Percentiles rank a stretch among this genome's conserved stretches.
These are phyloP conservation scores for Tinea semifulvella DNA, from an alignment of 2,888 invertebrate genomes.

Conservation along the genomic window DNA sequence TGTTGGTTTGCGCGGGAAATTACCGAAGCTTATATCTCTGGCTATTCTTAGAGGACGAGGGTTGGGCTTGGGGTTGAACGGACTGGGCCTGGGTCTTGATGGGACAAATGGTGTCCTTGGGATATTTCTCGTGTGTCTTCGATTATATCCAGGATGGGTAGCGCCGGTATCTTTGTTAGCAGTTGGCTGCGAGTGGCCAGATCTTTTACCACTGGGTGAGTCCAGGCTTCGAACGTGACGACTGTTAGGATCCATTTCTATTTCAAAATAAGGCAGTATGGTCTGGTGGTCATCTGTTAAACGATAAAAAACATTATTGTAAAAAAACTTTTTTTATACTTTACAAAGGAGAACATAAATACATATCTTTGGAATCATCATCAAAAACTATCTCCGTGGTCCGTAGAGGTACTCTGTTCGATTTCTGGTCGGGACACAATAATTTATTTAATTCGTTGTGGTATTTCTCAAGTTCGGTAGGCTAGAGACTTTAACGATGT, in stretches of 20 bases:
- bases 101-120: neutral
- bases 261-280: slow-evolving; percentile 25
- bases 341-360: no score
- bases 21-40: neutral
- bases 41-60: slow-evolving; percentile 3
- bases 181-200: no score
- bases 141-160: neutral
- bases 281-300: slow-evolving; percentile 25
- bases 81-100: slow-evolving; percentile 19
- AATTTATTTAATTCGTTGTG: no score
- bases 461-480: no score
- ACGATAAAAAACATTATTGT: no score
- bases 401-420: no score
- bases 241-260: slow-evolving; percentile 22
- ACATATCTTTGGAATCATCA: no score
- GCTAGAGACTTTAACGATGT: no score
- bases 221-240: slow-evolving; percentile 29
- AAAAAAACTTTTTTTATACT: no score
- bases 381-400: no score
- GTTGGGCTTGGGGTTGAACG: slow-evolving; percentile 18
- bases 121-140: slow-evolving; percentile 19
- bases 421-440: no score
- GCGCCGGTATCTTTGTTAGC: neutral
- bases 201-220: slow-evolving; percentile 26
- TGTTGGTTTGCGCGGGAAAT: slow-evolving; percentile 23